A percentile compares a stretch with the other conserved stretches of the same genome.
Conservation (phyloP, 2,888 invertebrate genomes). For the Theodoxus fluviatilis region DNA sequence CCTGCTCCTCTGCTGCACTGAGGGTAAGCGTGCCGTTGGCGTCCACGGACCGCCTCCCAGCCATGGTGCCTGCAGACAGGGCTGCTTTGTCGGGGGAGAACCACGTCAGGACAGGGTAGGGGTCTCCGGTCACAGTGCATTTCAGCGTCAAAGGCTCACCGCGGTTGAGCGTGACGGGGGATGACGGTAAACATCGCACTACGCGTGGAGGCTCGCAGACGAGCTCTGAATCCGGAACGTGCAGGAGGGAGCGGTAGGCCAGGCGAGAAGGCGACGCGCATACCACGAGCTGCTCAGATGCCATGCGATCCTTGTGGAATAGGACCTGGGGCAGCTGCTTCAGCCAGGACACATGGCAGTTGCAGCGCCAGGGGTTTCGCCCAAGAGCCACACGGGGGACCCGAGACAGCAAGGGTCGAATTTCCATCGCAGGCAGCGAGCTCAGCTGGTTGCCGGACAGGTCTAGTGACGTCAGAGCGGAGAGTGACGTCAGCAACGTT, state of each 20-base stretch:
- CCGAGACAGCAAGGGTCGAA: background rate
- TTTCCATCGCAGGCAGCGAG: conserved; percentile 22
- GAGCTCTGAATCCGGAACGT: conserved; percentile 36
- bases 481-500: conserved; percentile 37
- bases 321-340: conserved; percentile 33
- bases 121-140: conserved; percentile 40
- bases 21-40: conserved; percentile 39
- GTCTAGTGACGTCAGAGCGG: conserved; percentile 33
- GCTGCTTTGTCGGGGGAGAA: conserved; percentile 31
- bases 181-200: conserved; percentile 33
- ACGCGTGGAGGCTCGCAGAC: conserved; percentile 39
- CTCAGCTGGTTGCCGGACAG: conserved; percentile 36
- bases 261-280: conserved; percentile 39
- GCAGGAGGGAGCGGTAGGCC: conserved; percentile 32
- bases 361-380: conserved; percentile 43
- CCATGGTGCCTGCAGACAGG: background rate
- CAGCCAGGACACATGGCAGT: conserved; percentile 43
- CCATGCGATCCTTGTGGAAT: background rate
- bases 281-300: conserved; percentile 2
- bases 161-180: conserved; percentile 27
- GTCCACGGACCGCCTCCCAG: conserved; percentile 10
- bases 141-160: conserved; percentile 32
- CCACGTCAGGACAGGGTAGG: conserved; percentile 41
- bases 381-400: conserved; percentile 27
- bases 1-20: conserved; percentile 26